These are phyloP conservation scores for Streptopelia turtur DNA, from an alignment of 2,797 vertebrate genomes.

Conservation along the genomic window DNA sequence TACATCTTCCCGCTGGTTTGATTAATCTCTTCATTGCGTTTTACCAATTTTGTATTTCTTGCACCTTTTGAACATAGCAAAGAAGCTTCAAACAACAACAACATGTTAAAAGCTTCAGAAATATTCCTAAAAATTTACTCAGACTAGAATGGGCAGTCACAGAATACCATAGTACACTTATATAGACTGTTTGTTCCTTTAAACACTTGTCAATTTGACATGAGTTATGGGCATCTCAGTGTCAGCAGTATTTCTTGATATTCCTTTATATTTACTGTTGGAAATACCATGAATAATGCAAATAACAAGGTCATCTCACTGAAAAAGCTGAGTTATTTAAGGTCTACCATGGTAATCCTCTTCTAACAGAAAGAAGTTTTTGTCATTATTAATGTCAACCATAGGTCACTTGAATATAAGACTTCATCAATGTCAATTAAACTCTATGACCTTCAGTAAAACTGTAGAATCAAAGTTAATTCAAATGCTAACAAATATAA, in stretches of 20 bases:
- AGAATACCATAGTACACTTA: neutral
- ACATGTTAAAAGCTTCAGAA: neutral
- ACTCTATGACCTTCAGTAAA: conserved; percentile 54
- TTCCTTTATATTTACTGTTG: conserved; percentile 2
- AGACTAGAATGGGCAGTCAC: neutral
- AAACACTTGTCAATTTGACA: neutral
- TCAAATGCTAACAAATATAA: conserved; percentile 33
- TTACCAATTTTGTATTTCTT: neutral
- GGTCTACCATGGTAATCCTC: neutral
- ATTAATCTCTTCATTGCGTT: neutral
- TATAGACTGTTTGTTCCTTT: neutral
- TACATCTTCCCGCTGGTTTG: neutral
- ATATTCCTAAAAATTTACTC: neutral
- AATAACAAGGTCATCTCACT: conserved; percentile 40
- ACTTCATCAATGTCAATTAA: conserved; percentile 66
- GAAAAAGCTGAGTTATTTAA: conserved; percentile 36
- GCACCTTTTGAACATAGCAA: neutral
- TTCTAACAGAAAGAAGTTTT: conserved; percentile 34
- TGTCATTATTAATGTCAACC: conserved; percentile 56
- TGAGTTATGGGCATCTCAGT: neutral
- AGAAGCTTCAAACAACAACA: neutral
- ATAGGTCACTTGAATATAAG: conserved; percentile 42
- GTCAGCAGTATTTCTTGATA: neutral
- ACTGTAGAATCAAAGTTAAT: conserved; percentile 39
- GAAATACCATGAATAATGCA: conserved; percentile 47